These are phyloP conservation scores for Polypterus senegalus DNA, from an alignment of 2,113 vertebrate genomes.

Conservation along the genomic window DNA sequence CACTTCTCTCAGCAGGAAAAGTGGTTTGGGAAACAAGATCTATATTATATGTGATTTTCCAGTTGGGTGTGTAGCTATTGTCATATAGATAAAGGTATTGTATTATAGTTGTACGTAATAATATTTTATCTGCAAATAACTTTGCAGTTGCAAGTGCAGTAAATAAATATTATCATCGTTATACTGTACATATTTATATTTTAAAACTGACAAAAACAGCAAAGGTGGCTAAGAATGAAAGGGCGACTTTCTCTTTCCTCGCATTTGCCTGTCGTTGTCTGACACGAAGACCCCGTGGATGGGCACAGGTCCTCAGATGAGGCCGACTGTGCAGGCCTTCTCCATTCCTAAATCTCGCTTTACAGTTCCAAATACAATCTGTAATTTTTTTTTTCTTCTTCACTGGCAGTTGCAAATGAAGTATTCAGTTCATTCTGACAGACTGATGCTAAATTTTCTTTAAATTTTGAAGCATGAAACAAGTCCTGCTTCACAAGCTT, in stretches of 20 bases:
- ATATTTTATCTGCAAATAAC: no score
- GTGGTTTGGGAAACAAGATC: no score
- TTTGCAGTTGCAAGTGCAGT: no score
- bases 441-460: constrained; percentile 1
- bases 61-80: no score
- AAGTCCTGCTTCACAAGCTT: not conserved
- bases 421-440: not conserved
- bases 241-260: constrained; percentile 16
- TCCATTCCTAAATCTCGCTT: constrained; percentile 10
- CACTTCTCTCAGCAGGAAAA: no score
- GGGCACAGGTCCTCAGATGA: constrained; percentile 35
- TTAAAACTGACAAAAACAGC: no score
- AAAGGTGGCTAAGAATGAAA: no score
- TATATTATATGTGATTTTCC: no score
- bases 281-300: constrained; percentile 32
- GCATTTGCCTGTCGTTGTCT: constrained; percentile 18
- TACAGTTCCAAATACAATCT: not conserved
- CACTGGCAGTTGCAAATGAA: not conserved
- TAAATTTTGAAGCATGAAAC: not conserved
- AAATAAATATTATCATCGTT: no score
- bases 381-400: not conserved
- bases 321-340: constrained; percentile 21
- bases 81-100: no score
- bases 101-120: no score
- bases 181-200: no score